Base-by-base conservation (phyloP, 2,113 vertebrate genomes). In the Rhinogobius similis region DNA sequence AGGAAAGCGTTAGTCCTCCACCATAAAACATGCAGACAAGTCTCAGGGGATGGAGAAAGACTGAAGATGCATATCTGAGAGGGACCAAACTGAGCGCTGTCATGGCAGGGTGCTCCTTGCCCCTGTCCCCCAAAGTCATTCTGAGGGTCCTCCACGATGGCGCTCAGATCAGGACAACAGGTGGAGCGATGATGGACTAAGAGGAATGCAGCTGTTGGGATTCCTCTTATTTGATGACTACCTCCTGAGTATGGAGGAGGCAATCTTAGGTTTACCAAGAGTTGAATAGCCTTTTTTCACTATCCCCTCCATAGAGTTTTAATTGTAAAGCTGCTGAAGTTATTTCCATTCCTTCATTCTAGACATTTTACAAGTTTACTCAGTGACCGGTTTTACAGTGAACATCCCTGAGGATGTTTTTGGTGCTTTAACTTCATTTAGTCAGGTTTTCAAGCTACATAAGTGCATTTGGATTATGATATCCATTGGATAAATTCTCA, bases 241-340 rank as follows among this genome's bases (percentile, higher is more conserved):
- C 26, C 68, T 10, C 63, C 61, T 24, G 1, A 39, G 62, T 58
- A 61, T 62, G 75, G 29, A 26, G 58, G 72, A 77, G 68, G 75
- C 67, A 18, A 32, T 72, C 10, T 13, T 82, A 83, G 83, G 85
- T 79, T 77, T 86, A 82, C 84, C 76, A 86, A 84, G 70, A 75
- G 79, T 77, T 88, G 58, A 76, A 74, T 65, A 63, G 61, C 70
- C 80, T 88, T 81, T 50, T 82, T 87, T 67, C 70, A 83, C 76
- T 65, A 65, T 68, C 66, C 67, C 62, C 73, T 56, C 69, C 64
- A 63, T 80, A 83, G 78, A 75, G 82, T 87, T 87, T 88, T 82
- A 80, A 82, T 87, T 90, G 76, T 86, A 76, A 86, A 86, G 89
- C 86, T 90, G 91, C 89, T 88, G 75, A 85, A 83, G 77, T 89